A percentile compares a stretch with the other conserved stretches of the same genome.
These are phyloP conservation scores for Parthenolecanium corni DNA, from an alignment of 2,888 invertebrate genomes.

Conservation along the genomic window DNA sequence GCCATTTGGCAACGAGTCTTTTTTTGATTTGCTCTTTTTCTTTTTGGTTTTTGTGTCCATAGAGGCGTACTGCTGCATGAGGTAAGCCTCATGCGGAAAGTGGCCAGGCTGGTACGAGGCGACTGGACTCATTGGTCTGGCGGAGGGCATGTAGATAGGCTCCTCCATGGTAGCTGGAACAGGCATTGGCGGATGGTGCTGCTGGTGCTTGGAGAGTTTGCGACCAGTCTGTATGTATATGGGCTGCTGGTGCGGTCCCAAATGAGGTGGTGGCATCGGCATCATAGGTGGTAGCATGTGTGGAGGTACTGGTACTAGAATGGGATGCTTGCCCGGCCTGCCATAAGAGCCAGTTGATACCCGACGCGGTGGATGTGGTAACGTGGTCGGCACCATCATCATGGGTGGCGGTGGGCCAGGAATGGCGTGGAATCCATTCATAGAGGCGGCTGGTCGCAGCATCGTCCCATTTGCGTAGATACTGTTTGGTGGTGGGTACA, in stretches of 20 bases:
- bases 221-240: slow-evolving; percentile 38
- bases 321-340: slow-evolving; percentile 36
- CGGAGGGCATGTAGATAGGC: slow-evolving; percentile 47
- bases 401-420: slow-evolving; percentile 36
- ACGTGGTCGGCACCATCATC: slow-evolving; percentile 36
- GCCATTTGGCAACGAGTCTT: slow-evolving; percentile 29
- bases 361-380: slow-evolving; percentile 34
- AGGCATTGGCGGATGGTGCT: slow-evolving; percentile 33
- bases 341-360: slow-evolving; percentile 19
- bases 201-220: slow-evolving; percentile 35
- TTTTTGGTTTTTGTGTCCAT: slow-evolving; percentile 41
- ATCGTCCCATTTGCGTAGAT: slow-evolving; percentile 34
- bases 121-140: slow-evolving; percentile 46
- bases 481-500: slow-evolving; percentile 30
- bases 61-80: slow-evolving; percentile 47
- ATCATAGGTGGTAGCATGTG: slow-evolving; percentile 31
- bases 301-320: slow-evolving; percentile 48
- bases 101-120: slow-evolving; percentile 50
- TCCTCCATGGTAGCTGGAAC: slow-evolving; percentile 40
- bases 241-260: slow-evolving; percentile 35
- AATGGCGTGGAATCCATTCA: slow-evolving; percentile 32
- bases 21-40: slow-evolving; percentile 34
- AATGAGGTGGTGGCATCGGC: slow-evolving; percentile 33
- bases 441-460: slow-evolving; percentile 33
- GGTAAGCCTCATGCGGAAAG: slow-evolving; percentile 47